Evolutionary conservation across 1,140 invertebrate species (phyloP).

Genomic region (Oedothorax gibbosus): DNA sequence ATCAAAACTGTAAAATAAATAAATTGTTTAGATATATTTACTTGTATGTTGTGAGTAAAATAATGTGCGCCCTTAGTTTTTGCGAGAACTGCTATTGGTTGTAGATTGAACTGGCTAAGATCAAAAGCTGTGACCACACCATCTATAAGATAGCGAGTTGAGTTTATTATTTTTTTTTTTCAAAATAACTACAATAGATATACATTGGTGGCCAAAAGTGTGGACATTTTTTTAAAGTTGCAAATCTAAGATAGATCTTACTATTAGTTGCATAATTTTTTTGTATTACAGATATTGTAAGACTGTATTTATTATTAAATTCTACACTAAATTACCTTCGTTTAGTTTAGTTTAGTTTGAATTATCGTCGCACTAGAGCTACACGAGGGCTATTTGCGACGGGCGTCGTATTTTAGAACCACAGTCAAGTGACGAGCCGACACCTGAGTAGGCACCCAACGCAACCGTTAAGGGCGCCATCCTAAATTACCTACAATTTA

Average conservation of each 20-base stretch:
- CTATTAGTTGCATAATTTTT: background rate
- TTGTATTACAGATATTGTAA: background rate
- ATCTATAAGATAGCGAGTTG: slow-evolving; percentile 22
- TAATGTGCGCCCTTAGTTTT: slow-evolving; percentile 89
- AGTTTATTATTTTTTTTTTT: background rate
- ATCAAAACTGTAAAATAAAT: too few species aligned
- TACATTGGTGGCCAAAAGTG: background rate
- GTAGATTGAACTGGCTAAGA: slow-evolving; percentile 45
- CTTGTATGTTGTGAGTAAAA: slow-evolving; percentile 82
- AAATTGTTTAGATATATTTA: background rate
- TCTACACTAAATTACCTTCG: background rate
- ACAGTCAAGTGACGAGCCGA: too few species aligned
- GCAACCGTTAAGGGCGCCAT: too few species aligned
- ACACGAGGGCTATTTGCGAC: too few species aligned
- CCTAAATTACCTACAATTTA: too few species aligned
- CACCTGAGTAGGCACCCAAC: too few species aligned
- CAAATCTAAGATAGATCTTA: too few species aligned
- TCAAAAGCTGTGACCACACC: slow-evolving; percentile 45
- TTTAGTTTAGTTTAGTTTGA: background rate
- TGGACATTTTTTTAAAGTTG: background rate
- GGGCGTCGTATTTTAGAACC: too few species aligned
- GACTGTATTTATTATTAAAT: background rate
- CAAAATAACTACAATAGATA: background rate
- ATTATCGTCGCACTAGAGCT: too few species aligned
- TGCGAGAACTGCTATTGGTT: slow-evolving; percentile 68